Base-by-base conservation (phyloP, 2,888 invertebrate genomes). In the Galeruca laticollis region DNA sequence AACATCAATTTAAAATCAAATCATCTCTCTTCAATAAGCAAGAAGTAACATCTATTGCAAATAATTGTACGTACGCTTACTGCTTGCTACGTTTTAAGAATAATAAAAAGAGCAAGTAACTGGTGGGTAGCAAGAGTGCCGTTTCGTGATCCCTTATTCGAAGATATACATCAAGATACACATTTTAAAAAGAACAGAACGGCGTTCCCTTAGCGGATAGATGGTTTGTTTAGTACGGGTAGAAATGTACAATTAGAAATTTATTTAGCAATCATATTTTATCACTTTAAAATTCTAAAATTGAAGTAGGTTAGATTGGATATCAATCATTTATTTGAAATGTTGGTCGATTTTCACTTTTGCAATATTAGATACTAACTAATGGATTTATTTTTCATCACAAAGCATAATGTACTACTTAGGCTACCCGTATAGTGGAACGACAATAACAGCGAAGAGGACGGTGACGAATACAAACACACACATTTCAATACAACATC, bases 121-220 rank as follows among this genome's bases (percentile, higher is more conserved):
- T 40, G 6, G 31, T 51, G 62, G 65, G 57, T 57, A 65, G 26
- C 57, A 43, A 26, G 40, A 40, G 65, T 33, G 33, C 47, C 47
- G 57, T 65, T 57, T 20, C 26, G 47, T 57, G 47, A 65, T 56
- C 57, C 65, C 57, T 65, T 57, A 65, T 65, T 57, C 40, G 57
- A 65, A 57, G 56, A 57, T 18, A 57, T 31, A 43, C 35, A 31
- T 49, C 31, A 33, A 66, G 31, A 35, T 35, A 31, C n/a, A 40
- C 47, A 60, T 60, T 35, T 33, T 15, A 35, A 35, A 31, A 26
- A 6, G 6, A 26, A n/a, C n/a, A n/a, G 21, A 33, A 20, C 13
- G 33, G 52, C 51, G 62, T 26, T 52, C 31, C 37, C 54, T 40
- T 6, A n/a, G 54, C n/a, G 21, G 43, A 2, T 35, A n/a, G 11